Evolutionary conservation across 1,140 invertebrate species (phyloP).

Genomic region (Theocolax elegans): DNA sequence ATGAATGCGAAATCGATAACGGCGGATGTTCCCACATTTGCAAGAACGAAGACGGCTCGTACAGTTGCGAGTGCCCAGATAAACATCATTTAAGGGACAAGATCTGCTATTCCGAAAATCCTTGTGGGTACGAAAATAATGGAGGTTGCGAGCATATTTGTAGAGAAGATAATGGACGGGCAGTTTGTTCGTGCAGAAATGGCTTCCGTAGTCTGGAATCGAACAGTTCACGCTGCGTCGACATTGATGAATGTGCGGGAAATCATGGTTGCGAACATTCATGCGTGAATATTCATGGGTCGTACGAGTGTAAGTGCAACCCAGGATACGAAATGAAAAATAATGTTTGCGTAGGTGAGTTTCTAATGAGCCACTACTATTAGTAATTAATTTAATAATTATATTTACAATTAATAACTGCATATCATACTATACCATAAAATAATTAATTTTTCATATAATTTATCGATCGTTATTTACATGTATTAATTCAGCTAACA

Average conservation of each 20-base stretch:
- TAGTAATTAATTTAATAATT: too few relatives aligned
- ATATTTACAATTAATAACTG: too few relatives aligned
- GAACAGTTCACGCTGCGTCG: conserved; percentile 55
- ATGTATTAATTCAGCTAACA: too few relatives aligned
- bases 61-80: conserved; percentile 83
- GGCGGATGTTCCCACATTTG: conserved; percentile 75
- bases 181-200: conserved; percentile 59
- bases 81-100: conserved; percentile 75
- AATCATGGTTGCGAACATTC: conserved; percentile 77
- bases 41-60: conserved; percentile 85
- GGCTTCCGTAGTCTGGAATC: conserved; percentile 47
- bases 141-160: conserved; percentile 76
- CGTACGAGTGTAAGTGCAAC: conserved; percentile 84
- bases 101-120: conserved; percentile 73
- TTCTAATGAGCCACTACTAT: too few relatives aligned
- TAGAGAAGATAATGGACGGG: conserved; percentile 67
- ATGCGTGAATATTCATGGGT: conserved; percentile 85
- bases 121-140: conserved; percentile 71
- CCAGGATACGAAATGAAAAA: conserved; percentile 74
- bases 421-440: too few relatives aligned
- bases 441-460: too few relatives aligned
- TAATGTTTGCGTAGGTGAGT: conserved; percentile 73
- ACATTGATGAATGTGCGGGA: conserved; percentile 79
- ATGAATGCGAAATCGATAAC: conserved; percentile 70
- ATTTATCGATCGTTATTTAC: too few relatives aligned